A percentile compares a stretch with the other conserved stretches of the same genome.
Conservation (phyloP, 2,797 vertebrate species). For the Staurois parvus region DNA sequence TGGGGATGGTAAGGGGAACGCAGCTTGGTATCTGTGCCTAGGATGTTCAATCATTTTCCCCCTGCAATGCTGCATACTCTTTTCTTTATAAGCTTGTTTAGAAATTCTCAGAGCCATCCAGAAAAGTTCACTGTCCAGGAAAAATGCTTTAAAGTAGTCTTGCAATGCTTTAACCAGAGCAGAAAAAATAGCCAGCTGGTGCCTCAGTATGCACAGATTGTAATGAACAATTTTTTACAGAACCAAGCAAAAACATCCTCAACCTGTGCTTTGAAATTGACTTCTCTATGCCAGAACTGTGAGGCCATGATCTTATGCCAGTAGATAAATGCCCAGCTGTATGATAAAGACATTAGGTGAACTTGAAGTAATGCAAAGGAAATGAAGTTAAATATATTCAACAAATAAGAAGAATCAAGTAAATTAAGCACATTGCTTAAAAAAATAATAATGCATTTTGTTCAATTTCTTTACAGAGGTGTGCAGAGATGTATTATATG, state of each 20-base stretch:
- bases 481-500: too few species aligned
- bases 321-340: slow-evolving; percentile 45
- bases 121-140: not conserved
- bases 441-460: too few species aligned
- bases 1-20: not conserved
- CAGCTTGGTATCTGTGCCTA: not conserved
- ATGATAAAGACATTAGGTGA: slow-evolving; percentile 30
- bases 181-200: slow-evolving; percentile 52
- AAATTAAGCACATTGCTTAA: not conserved
- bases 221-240: slow-evolving; percentile 46
- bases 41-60: not conserved
- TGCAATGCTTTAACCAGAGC: slow-evolving; percentile 36
- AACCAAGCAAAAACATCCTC: slow-evolving; percentile 51
- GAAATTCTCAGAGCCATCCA: not conserved
- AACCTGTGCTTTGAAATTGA: slow-evolving; percentile 53
- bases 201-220: slow-evolving; percentile 54
- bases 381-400: not conserved
- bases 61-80: not conserved
- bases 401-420: not conserved
- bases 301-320: slow-evolving; percentile 42
- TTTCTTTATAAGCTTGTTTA: not conserved
- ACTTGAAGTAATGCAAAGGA: not conserved
- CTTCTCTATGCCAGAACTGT: slow-evolving; percentile 35
- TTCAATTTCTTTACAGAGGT: too few species aligned
- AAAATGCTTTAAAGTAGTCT: slow-evolving; percentile 26